These are phyloP conservation scores for Neoaliturus tenellus DNA, from an alignment of 2,888 invertebrate genomes.

Conservation along the genomic window DNA sequence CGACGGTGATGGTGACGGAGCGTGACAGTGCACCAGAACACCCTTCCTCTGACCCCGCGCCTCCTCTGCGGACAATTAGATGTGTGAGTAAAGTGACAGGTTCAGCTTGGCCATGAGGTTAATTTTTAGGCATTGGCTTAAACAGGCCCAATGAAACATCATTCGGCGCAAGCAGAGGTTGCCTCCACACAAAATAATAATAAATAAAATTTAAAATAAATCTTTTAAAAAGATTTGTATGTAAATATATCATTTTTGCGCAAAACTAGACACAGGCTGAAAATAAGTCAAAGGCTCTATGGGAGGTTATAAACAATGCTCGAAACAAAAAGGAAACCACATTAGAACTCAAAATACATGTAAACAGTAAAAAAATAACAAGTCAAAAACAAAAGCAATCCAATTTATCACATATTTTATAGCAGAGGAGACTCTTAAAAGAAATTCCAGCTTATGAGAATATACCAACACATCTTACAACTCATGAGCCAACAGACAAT, in stretches of 20 bases:
- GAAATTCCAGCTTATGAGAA: constrained; percentile 17
- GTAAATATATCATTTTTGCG: too few species aligned
- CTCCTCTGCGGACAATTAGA: constrained; percentile 87
- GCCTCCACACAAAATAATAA: too few species aligned
- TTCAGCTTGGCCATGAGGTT: too few species aligned
- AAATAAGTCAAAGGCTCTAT: constrained; percentile 3
- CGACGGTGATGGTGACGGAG: constrained; percentile 97
- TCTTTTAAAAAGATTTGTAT: too few species aligned
- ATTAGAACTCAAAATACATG: neutral
- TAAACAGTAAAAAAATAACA: constrained; percentile 9
- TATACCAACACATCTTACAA: neutral
- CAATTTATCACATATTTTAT: constrained; percentile 17
- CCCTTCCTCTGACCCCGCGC: constrained; percentile 91
- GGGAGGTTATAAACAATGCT: constrained; percentile 51
- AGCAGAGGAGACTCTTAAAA: neutral
- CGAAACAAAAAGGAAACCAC: constrained; percentile 38
- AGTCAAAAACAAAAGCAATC: neutral
- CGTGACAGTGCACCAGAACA: constrained; percentile 97
- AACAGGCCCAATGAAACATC: too few species aligned
- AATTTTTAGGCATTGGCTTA: too few species aligned
- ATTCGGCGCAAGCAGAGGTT: too few species aligned
- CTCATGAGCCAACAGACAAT: neutral
- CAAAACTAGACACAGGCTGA: too few species aligned
- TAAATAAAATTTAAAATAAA: too few species aligned
- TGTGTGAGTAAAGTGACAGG: too few species aligned